Evolutionary conservation across 2,797 vertebrate genomes (phyloP).

Genomic region (Tokudaia tokunoshimensis): DNA sequence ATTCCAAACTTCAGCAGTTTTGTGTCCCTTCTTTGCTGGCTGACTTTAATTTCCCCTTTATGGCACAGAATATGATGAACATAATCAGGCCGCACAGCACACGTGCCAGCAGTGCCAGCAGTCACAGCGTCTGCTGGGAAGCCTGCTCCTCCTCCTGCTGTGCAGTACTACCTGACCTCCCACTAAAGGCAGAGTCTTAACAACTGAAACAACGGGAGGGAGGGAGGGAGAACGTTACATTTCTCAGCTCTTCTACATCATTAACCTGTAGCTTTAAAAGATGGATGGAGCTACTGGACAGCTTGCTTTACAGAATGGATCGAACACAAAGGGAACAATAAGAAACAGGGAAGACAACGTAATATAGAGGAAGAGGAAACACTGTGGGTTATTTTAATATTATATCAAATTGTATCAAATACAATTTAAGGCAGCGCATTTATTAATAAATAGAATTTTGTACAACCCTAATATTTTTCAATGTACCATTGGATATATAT

Average conservation of each 20-base stretch:
- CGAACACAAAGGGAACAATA: neutral
- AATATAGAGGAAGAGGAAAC: neutral
- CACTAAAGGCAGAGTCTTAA: neutral
- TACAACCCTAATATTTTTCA: neutral
- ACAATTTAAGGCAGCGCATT: neutral
- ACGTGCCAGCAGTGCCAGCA: neutral
- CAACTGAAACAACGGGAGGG: neutral
- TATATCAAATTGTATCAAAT: neutral
- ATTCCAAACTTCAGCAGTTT: neutral
- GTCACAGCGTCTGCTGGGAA: neutral
- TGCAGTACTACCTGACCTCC: neutral
- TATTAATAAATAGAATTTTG: neutral
- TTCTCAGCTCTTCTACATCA: neutral
- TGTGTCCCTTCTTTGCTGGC: neutral
- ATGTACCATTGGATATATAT: neutral
- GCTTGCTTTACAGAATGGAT: neutral
- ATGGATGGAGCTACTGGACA: neutral
- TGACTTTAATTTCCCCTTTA: neutral
- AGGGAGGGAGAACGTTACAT: neutral
- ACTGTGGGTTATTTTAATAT: neutral
- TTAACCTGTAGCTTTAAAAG: neutral
- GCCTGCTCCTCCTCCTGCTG: neutral
- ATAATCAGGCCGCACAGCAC: neutral
- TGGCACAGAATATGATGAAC: neutral
- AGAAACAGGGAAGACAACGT: neutral